phyloP scores from a whole-genome alignment of 1,140 invertebrate genomes.

The Globodera ellingtonae region DNA sequence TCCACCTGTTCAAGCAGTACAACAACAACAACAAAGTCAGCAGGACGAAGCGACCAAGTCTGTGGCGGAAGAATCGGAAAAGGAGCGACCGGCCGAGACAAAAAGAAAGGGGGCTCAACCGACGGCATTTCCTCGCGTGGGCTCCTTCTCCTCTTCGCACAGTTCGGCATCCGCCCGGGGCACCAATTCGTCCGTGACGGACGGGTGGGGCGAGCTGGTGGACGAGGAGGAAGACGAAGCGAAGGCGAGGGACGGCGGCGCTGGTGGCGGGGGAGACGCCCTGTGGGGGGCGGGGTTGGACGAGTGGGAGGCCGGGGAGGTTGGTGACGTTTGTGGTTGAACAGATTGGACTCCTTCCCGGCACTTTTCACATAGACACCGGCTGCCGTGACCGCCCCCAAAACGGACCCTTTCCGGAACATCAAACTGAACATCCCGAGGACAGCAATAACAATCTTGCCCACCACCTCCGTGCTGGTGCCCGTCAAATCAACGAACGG shows the following conservation, averaged over 20 bases:
- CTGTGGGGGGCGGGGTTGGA: constrained; percentile 13
- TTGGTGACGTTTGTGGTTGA: background rate
- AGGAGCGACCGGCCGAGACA: background rate
- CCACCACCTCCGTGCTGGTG: background rate
- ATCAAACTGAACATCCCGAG: background rate
- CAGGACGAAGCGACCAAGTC: background rate
- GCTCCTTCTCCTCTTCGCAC: constrained; percentile 2
- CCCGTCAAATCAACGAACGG: background rate
- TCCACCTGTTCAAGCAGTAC: constrained; percentile 17
- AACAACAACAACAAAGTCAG: background rate
- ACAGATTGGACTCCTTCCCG: background rate
- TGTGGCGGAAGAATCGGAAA: background rate
- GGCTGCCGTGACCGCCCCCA: background rate
- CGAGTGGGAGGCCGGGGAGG: constrained; percentile 11
- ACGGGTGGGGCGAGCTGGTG: constrained; percentile 24
- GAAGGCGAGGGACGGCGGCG: background rate
- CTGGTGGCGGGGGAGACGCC: constrained; percentile 10
- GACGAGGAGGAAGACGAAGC: background rate
- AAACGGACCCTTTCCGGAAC: background rate
- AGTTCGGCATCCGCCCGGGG: background rate
- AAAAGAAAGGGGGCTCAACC: background rate
- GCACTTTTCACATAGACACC: background rate
- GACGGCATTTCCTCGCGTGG: background rate
- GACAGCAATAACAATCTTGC: background rate
- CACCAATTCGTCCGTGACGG: constrained; percentile 5